Percentiles rank a stretch among this genome's conserved stretches.
Evolutionary conservation across 2,113 vertebrate genomes (phyloP).

Genomic region (Oenanthe melanoleuca): DNA sequence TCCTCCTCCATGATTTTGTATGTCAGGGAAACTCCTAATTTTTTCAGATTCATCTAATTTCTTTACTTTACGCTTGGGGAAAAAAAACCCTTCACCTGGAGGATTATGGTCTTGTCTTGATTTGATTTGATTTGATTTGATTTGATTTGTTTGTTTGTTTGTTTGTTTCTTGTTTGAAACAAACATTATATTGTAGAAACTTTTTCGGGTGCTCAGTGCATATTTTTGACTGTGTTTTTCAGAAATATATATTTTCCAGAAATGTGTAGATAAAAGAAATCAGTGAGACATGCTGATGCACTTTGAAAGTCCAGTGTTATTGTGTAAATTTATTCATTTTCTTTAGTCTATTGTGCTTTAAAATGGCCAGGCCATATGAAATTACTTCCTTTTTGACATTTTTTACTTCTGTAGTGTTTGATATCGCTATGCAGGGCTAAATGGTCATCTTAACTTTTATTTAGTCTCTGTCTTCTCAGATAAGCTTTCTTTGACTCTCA

Average conservation of each 20-base stretch:
- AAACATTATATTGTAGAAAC: not conserved
- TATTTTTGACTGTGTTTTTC: not conserved
- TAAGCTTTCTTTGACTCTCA: not conserved
- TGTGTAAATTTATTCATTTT: not conserved
- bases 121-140: not conserved
- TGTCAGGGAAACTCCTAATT: not conserved
- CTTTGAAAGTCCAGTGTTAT: not conserved
- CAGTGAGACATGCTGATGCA: not conserved
- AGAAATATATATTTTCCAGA: not conserved
- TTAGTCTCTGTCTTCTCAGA: not conserved
- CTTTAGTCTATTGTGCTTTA: not conserved
- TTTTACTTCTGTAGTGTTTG: not conserved
- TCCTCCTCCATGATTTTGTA: not conserved
- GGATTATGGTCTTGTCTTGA: not conserved
- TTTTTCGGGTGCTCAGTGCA: not conserved
- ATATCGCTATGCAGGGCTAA: not conserved
- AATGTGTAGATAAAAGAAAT: not conserved
- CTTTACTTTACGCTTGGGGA: not conserved
- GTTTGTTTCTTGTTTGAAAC: not conserved
- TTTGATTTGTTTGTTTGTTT: not conserved
- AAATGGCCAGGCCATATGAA: not conserved
- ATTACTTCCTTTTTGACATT: not conserved
- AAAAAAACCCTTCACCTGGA: not conserved
- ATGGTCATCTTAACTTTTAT: not conserved
- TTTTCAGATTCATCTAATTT: not conserved